A percentile compares a stretch with the other conserved stretches of the same genome.
phyloP scores from a whole-genome alignment of 2,113 vertebrate species.

The Craseonycteris thonglongyai region DNA sequence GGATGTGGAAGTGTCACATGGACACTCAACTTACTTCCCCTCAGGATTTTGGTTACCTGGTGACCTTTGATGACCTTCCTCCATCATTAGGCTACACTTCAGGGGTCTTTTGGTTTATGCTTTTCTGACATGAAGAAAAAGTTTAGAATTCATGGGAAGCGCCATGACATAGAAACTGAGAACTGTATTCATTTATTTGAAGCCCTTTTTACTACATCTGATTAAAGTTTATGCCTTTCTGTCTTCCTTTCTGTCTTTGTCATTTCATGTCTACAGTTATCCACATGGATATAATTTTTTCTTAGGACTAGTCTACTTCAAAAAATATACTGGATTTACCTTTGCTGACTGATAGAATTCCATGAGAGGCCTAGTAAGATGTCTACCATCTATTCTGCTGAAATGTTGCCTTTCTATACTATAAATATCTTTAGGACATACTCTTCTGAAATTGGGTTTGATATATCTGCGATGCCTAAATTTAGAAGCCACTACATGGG shows the following conservation, averaged over 20 bases:
- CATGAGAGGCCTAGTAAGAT: neutral
- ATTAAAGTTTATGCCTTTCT: neutral
- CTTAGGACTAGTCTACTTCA: neutral
- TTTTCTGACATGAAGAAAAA: neutral
- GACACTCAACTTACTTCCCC: neutral
- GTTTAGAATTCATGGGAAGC: neutral
- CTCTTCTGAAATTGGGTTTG: neutral
- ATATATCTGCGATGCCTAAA: neutral
- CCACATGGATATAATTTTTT: neutral
- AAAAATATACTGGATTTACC: neutral
- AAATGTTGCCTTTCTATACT: neutral
- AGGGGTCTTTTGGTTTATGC: neutral
- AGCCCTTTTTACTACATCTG: neutral
- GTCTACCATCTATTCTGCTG: neutral
- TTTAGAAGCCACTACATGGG: neutral
- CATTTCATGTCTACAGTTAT: neutral
- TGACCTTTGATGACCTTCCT: neutral
- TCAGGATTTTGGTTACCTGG: neutral
- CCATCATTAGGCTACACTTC: neutral
- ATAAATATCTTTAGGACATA: neutral
- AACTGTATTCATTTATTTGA: neutral
- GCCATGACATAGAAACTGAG: neutral
- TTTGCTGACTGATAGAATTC: neutral
- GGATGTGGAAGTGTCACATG: neutral
- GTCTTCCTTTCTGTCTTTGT: neutral